Base-by-base conservation (phyloP, 2,888 invertebrate genomes). In the Xylocampa areola region DNA sequence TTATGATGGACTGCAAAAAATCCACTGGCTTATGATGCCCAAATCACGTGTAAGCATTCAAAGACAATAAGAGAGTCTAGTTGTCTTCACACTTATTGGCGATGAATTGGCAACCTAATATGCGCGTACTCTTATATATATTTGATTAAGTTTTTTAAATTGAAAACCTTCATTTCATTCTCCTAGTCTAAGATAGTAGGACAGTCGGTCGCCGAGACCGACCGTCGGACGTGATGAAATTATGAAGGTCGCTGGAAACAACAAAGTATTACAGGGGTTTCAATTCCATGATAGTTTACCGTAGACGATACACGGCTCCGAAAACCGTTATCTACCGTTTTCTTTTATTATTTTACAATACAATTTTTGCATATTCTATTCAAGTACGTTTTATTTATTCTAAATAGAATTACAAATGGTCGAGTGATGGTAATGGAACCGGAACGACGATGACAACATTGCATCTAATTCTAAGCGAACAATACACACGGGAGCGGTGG, bases 401-500 rank as follows among this genome's bases (percentile, higher is more conserved):
- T 19, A 17, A 51, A 58, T 52, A 62, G 40, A 58, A 61, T 60
- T 35, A 35, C 36, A 32, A 40, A 49, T 40, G 37, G 44, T 17
- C 27, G 33, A 52, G 51, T 25, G 41, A 51, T 17, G 47, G 49
- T 51, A 59, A 57, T 49, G 55, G 51, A 70, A 52, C 47, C 52
- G 44, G 58, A 52, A 59, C 58, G 48, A 29, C 49, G 64, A 65
- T 57, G 59, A 59, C 59, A 70, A 63, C 68, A 81, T 75, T 81
- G 83, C 79, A 80, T 78, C 77, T 69, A 78, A 69, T 80, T 78
- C 77, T 69, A 78, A 69, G 49, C 74, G 77, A 77, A 83, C 80
- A 82, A 85, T 75, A 67, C 68, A 73, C 68, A 69, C 68, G 71
- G 74, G 70, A 76, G 77, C 45, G 53, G 60, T 62, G 70, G 51